Base-by-base conservation (phyloP, 2,888 invertebrate genomes). In the Merodon equestris region DNA sequence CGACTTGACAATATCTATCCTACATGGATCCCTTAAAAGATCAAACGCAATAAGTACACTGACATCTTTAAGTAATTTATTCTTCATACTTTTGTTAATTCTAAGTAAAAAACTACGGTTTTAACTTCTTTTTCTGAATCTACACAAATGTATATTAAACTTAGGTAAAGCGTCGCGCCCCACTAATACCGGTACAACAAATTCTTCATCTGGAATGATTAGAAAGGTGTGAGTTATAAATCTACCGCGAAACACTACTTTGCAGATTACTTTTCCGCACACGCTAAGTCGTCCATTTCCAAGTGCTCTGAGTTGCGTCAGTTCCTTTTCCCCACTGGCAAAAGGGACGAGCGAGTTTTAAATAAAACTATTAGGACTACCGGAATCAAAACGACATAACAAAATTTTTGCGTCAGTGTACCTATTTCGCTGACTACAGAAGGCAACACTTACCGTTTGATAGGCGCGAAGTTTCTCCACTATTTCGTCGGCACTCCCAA, bases 381-480 rank as follows among this genome's bases (percentile, higher is more conserved):
- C 34, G 14, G 50, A 10, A 50, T 50, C 50, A 50, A 50, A 50
- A 2, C 27, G 50, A 50, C 10, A 50, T 14, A 19, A 27, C 7
- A 5, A 50, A 9, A 14, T 9, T 5, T 34, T 50, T 9, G 13
- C 5, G 4, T 50, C 50, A 14, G 50, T 34, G 13, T 34, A 50
- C 34, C 34, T 50, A 27, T 50, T 50, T 3, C 14, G 13, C 1
- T 27, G 14, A 34, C 34, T 10, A 27, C 27, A 10, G n/a, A 58
- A 58, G 47, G 47, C 44, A 44, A 58, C 44, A 56, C 44, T 61
- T 19, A 19, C 83, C 17, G 14, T 53, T 53, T 53, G 51, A 10
- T 27, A 53, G 1, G 47, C 12, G 15, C 17, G 9, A 9, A 50
- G 27, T 10, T 14, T 34, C 34, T 50, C 27, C 10, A 34, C 50